Base-by-base conservation (phyloP, 2,113 vertebrate genomes). In the Eretmodus cyanostictus region DNA sequence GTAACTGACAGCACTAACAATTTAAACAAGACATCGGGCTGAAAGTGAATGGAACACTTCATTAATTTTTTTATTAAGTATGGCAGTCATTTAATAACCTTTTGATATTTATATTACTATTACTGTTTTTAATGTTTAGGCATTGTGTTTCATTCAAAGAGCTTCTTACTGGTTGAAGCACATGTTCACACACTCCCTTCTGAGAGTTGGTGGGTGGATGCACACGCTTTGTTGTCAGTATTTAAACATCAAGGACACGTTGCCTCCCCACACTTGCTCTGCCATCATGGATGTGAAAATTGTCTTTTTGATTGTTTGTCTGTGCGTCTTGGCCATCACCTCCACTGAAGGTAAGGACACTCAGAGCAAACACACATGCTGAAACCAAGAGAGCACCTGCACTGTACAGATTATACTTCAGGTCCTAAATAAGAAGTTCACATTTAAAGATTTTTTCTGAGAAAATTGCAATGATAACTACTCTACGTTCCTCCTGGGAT, bases 201-300 rank as follows among this genome's bases (percentile, higher is more conserved):
- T 51, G 8, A 34, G 16, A 31, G 80, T 51, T 54, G 8, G 10
- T 51, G 80, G 78, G 82, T 83, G 55, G 12, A 76, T 63, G 45
- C 19, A 27, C 12, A 57, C 19, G 9, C 71, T 54, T 84, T 17
- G 36, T 9, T 17, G 53, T 9, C 22, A 17, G 54, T 87, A 85
- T 93, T 71, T 93, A 94, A 91, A 66, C n/a, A 59, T 19, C 14
- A 5, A 22, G 11, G 19, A 40, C 19, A 49, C 8, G 16, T 17
- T 36, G 57, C 8, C 13, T 63, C 24, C 2, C 19, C 11, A 84
- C 57, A 91, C 8, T 82, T n/a, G n/a, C 31, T 36, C 29, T 80
- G 55, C 83, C 83, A 85, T 42, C 90, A 97, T 97, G 96, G 95
- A 95, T 78, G 86, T 91, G 68, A 95, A 92, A 91, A 42, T 57